Evolutionary conservation across 30 jellyfish, hydroid and myxozoan genomes (phyloP).

Genomic region (Pseudorhiza aurosa): DNA sequence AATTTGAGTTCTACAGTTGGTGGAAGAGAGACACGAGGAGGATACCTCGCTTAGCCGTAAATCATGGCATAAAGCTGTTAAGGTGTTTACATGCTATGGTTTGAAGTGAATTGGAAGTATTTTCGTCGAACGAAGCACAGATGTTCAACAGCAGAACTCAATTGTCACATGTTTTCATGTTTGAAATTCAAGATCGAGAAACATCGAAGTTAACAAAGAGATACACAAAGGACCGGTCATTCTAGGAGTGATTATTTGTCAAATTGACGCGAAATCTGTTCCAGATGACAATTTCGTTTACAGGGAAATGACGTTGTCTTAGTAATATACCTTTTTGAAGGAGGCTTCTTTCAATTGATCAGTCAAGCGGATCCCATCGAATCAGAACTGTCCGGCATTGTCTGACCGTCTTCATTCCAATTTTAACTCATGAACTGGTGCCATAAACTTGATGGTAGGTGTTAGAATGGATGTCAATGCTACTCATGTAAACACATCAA

Average conservation of each 20-base stretch:
- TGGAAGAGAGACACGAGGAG: too few relatives aligned
- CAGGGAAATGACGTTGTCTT: conserved; percentile 3
- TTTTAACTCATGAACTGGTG: too few relatives aligned
- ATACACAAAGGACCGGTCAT: background rate
- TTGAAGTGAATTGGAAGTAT: background rate
- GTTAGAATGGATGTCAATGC: conserved; percentile 2
- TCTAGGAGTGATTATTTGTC: background rate
- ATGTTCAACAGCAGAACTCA: background rate
- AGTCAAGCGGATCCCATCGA: too few relatives aligned
- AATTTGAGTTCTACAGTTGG: too few relatives aligned
- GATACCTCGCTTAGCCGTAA: too few relatives aligned
- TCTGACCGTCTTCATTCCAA: too few relatives aligned
- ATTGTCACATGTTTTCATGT: background rate
- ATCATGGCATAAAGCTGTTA: too few relatives aligned
- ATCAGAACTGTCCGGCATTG: too few relatives aligned
- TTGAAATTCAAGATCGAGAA: background rate
- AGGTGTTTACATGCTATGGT: background rate
- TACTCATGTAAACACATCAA: conserved; percentile 4
- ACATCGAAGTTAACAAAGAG: background rate
- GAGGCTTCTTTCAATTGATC: too few relatives aligned
- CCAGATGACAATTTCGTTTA: background rate
- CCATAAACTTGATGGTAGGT: too few relatives aligned
- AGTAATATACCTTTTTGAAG: too few relatives aligned
- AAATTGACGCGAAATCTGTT: background rate
- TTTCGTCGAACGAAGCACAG: background rate